Base-by-base conservation (phyloP, 2,888 invertebrate species). In the Tolmerus cingulatus region DNA sequence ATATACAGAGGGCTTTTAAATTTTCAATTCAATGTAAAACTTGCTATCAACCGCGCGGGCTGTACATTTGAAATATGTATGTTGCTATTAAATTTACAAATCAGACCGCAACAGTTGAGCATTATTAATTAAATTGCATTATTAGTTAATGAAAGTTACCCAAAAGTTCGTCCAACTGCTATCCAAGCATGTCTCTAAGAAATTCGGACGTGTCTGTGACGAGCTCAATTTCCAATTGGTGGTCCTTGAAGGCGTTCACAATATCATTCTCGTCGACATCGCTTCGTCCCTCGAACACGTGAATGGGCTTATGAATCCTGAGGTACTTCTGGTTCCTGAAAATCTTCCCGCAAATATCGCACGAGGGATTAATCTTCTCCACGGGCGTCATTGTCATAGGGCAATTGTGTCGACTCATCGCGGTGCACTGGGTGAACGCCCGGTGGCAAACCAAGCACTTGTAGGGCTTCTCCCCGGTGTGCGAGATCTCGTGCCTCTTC, bases 401-500 rank as follows among this genome's bases (percentile, higher is more conserved):
- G 27, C 85, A 74, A 5, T 51, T 43, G 76, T 86, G 86, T 2
- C 76, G 86, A n/a, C 34, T 77, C 76, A 77, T 76, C 5, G 51
- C 55, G 2, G 55, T 77, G n/a, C 76, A 51, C 66, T 86, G 86
- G 4, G 79, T 66, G 30, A 79, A 79, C 1, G 66, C 23, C 5
- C 27, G n/a, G 16, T 40, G 9, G 27, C 78, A 79, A 5, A 30
- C n/a, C 14, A 37, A 43, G n/a, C 78, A 86, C 27, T 46, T 77
- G 34, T 57, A 86, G 37, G 79, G 78, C 40, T 40, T 78, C 57
- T 86, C 78, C 14, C 86, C 86, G 0, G 86, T 86, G 43, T 86
- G 86, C 0, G 78, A 78, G 27, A 66, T 78, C 40, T 55, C 55
- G 40, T 86, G 86, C 34, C 57, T 5, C 9, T 27, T 55, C 1